A percentile compares a stretch with the other conserved stretches of the same genome.
Evolutionary conservation across 1,140 invertebrate genomes (phyloP).

Genomic region (Chlorops oryzae): DNA sequence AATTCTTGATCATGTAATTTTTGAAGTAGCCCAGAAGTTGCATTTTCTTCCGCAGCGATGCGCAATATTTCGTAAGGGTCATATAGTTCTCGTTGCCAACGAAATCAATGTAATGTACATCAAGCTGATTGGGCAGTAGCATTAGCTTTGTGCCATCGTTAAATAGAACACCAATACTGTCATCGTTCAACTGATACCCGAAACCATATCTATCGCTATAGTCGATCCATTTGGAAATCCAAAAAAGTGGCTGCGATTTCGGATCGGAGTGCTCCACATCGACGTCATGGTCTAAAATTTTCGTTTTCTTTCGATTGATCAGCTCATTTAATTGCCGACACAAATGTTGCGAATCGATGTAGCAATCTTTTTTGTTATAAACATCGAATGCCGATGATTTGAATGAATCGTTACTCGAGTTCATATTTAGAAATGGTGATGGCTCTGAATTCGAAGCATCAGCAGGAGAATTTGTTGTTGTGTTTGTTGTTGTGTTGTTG

Average conservation of each 20-base stretch:
- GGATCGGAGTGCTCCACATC: conserved; percentile 89
- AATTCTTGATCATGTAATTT: conserved; percentile 96
- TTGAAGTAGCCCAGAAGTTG: conserved; percentile 93
- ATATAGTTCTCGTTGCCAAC: conserved; percentile 84
- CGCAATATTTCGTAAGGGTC: conserved; percentile 73
- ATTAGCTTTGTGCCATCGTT: conserved; percentile 91
- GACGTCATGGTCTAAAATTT: conserved; percentile 38
- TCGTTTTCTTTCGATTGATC: conserved; percentile 50
- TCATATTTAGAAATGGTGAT: conserved; percentile 42
- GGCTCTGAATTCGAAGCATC: conserved; percentile 53
- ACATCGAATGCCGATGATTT: conserved; percentile 47
- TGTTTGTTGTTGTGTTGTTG: conserved; percentile 41
- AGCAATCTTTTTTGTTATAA: conserved; percentile 41
- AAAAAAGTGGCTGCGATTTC: conserved; percentile 85
- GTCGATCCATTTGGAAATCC: conserved; percentile 98
- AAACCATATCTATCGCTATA: conserved; percentile 98
- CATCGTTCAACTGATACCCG: conserved; percentile 93
- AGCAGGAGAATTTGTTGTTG: conserved; percentile 63
- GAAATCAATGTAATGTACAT: conserved; percentile 93
- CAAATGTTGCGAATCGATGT: conserved; percentile 53
- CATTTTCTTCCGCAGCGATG: conserved; percentile 87
- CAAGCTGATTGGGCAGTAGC: conserved; percentile 79
- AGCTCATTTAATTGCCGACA: conserved; percentile 52
- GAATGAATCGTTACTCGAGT: conserved; percentile 48
- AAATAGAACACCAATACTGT: conserved; percentile 91